Evolutionary conservation across 2,888 invertebrate species (phyloP), one percentile per base, ranked within the genome.

Genomic region (Aromia moschata): DNA sequence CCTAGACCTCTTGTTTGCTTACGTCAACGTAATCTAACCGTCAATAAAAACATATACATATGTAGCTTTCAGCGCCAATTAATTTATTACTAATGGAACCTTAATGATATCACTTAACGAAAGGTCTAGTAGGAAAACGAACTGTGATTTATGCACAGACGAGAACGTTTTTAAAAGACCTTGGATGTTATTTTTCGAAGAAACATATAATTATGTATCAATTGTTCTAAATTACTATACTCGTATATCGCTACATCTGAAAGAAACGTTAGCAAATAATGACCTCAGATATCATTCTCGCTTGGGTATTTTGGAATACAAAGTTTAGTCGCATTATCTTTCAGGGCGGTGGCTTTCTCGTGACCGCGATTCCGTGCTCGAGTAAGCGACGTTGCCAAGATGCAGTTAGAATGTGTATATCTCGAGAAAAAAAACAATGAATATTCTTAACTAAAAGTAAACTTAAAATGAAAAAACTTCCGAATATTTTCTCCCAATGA

Each of bases 311-410:
- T 45, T 40, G 44, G 56, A 55, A 58, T 58, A 41, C 45, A 31
- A 46, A 30, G 45, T 31, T 14, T 31, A 31, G 14, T 45, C 44
- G 18, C 18, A n/a, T 12, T 30, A 14, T 12, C 16, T 15, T 15
- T 30, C 31, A 17, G 70, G 70, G 67, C 68, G 67, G 67, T 69
- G 69, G 67, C 70, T 70, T 70, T 70, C 69, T 66, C 68, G 59
- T 59, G 63, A 61, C 62, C 67, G 65, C 67, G 68, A 65, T 66
- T 65, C 63, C 63, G 60, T 57, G 43, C 18, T 33, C 1, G 7
- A n/a, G n/a, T 3, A 16, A 16, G 10, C 41, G 11, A 2, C 11
- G 47, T 58, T 61, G 60, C 46, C 56, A 56, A 17, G 43, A 33
- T 57, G 31, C 20, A 7, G 10, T 9, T n/a, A 43, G 15, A 25